Evolutionary conservation across 2,888 invertebrate genomes (phyloP), one percentile per base, ranked within the genome.

Genomic region (Chymomyza amoena): DNA sequence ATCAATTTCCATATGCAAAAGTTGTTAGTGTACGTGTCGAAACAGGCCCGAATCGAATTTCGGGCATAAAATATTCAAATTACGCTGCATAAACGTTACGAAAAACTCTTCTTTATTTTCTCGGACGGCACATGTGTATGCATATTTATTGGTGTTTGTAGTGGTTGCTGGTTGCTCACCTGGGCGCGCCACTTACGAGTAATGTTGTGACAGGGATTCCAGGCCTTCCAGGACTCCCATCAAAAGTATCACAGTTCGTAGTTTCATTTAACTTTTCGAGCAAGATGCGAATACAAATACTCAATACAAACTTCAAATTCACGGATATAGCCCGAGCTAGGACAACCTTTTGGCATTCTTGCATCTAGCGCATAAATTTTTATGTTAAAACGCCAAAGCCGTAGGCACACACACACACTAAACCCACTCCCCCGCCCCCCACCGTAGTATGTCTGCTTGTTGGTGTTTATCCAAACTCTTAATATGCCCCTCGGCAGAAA

Each of bases 401-500:
- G 63, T 84, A 84, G 88, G 82, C 87, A 65, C 68, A 36, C 61
- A 45, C 16, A 61, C 61, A 15, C 20, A 62, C 62, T 25, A 25
- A 25, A 4, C 18, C 16, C 16, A 9, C 60, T 28, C 32, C 2
- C 15, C 32, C 2, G 3, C 20, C 25, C 25, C 25, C 25, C 9
- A 36, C 25, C 9, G 18, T 28, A 62, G 63, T 51, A 56, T 39
- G 50, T n/a, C n/a, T 20, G 61, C 7, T 50, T 61, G 52, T 36
- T 36, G 51, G 32, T 57, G 20, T 52, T 5, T 72, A 72, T 75
- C 77, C 87, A 81, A 87, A 79, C 88, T 77, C 80, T 89, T 81
- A 84, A 89, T 89, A 77, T 86, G 89, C 78, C 89, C 89, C 89
- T 83, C 78, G 89, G 88, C 87, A 76, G 78, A 88, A 89, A 88